phyloP scores from a whole-genome alignment of 2,888 invertebrate species.

The Limnephilus lunatus region DNA sequence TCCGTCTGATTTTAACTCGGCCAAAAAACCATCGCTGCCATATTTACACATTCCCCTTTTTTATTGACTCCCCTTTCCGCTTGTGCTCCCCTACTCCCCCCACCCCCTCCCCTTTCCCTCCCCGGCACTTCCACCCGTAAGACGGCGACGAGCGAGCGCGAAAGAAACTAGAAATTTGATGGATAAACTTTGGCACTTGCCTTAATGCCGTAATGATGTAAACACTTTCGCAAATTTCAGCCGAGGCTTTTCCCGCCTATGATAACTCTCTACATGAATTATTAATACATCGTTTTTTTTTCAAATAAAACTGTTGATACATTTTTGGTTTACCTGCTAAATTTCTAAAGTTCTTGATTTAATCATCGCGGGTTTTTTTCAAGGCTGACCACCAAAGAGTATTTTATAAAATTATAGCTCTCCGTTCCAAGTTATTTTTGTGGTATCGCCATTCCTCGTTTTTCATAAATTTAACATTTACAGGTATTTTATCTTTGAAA shows the following conservation, averaged over 20 bases:
- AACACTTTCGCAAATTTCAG: constrained; percentile 56
- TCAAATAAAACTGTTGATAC: constrained; percentile 53
- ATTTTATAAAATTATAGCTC: not conserved
- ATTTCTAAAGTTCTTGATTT: constrained; percentile 50
- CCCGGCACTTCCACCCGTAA: not conserved
- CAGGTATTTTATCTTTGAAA: not conserved
- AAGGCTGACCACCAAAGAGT: not conserved
- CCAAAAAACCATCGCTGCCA: constrained; percentile 39
- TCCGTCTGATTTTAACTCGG: constrained; percentile 45
- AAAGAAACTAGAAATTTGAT: constrained; percentile 59
- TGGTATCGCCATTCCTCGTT: not conserved
- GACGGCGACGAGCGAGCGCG: constrained; percentile 21
- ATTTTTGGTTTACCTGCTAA: constrained; percentile 52
- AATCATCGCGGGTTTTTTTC: not conserved
- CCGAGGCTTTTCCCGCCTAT: constrained; percentile 39
- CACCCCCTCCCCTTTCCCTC: not conserved
- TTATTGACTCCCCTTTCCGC: constrained; percentile 38
- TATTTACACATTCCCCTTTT: constrained; percentile 45
- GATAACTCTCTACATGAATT: constrained; percentile 49
- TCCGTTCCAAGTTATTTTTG: not conserved
- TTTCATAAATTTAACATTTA: not conserved
- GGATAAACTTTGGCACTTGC: constrained; percentile 60
- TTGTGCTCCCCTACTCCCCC: not conserved
- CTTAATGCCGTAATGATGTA: constrained; percentile 60
- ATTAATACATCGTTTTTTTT: constrained; percentile 50